Percentiles rank a stretch among this genome's conserved stretches.
These are phyloP conservation scores for Trissolcus brochymenae DNA, from an alignment of 2,888 invertebrate species.

Conservation along the genomic window DNA sequence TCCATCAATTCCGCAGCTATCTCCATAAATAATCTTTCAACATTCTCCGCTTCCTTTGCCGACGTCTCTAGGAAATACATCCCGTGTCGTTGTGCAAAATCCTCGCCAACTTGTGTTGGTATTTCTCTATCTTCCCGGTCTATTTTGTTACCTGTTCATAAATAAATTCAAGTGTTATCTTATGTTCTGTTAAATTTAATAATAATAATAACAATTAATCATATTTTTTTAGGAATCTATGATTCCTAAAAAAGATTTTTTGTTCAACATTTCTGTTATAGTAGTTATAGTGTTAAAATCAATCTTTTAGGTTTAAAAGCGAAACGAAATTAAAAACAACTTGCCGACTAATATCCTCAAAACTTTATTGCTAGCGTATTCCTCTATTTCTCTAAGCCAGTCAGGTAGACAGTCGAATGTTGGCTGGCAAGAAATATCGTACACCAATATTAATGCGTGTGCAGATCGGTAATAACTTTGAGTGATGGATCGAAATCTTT, in stretches of 20 bases:
- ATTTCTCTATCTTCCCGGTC: constrained; percentile 97
- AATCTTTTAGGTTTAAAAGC: neutral
- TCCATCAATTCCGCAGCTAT: constrained; percentile 95
- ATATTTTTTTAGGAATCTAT: too few species aligned
- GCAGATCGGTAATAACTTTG: constrained; percentile 98
- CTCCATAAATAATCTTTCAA: constrained; percentile 96
- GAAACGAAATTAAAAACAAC: constrained; percentile 62
- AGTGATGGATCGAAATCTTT: constrained; percentile 96
- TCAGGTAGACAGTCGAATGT: constrained; percentile 98
- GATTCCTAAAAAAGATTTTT: too few species aligned
- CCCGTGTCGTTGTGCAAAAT: constrained; percentile 95
- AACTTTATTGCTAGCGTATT: constrained; percentile 96
- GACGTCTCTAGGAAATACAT: constrained; percentile 99
- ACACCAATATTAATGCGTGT: constrained; percentile 96
- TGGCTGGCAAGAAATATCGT: constrained; percentile 98
- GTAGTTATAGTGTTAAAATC: neutral
- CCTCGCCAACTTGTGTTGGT: constrained; percentile 95
- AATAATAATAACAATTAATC: too few species aligned
- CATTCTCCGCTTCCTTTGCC: constrained; percentile 98
- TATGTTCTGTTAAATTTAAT: too few species aligned
- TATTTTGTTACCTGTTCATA: constrained; percentile 90
- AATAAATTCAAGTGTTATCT: neutral
- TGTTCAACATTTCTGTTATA: too few species aligned
- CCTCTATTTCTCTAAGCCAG: constrained; percentile 98
- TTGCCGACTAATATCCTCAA: constrained; percentile 94